phyloP scores from a whole-genome alignment of 2,888 invertebrate genomes.

The Tortricodes alternella region DNA sequence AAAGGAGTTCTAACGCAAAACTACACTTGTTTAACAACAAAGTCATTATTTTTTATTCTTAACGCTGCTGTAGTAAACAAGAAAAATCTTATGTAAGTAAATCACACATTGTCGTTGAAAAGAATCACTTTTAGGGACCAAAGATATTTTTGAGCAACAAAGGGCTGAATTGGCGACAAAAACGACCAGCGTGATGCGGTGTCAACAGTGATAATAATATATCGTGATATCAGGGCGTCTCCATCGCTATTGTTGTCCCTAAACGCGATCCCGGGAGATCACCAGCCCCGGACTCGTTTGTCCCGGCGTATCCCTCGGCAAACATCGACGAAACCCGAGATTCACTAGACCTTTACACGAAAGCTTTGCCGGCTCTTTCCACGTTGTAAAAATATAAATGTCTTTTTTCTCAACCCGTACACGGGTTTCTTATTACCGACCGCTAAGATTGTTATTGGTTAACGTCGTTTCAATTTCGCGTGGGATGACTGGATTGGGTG shows the following conservation, averaged over 20 bases:
- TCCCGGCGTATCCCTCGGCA: conserved; percentile 77
- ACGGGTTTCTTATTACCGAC: conserved; percentile 40
- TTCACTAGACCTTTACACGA: conserved; percentile 76
- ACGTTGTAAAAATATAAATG: conserved; percentile 67
- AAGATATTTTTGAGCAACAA: conserved; percentile 29
- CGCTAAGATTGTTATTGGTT: conserved; percentile 47
- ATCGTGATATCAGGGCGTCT: conserved; percentile 72
- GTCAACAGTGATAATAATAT: conserved; percentile 77
- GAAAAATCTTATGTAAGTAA: conserved; percentile 2
- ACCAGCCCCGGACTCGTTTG: conserved; percentile 70
- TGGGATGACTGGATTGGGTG: background rate
- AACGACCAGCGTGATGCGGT: conserved; percentile 75
- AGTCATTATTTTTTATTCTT: background rate
- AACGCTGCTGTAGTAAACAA: background rate
- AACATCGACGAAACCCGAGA: conserved; percentile 76
- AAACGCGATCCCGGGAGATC: conserved; percentile 72
- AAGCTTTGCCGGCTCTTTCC: conserved; percentile 66
- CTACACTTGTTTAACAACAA: background rate
- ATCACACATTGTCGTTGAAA: conserved; percentile 18
- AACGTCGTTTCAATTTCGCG: conserved; percentile 48
- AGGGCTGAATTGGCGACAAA: conserved; percentile 49
- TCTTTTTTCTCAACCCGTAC: conserved; percentile 48
- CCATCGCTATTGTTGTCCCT: conserved; percentile 72
- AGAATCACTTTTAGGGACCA: conserved; percentile 23
- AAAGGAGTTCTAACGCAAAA: background rate